phyloP scores from a whole-genome alignment of 2,113 vertebrate species.

The Calidris pygmaea region DNA sequence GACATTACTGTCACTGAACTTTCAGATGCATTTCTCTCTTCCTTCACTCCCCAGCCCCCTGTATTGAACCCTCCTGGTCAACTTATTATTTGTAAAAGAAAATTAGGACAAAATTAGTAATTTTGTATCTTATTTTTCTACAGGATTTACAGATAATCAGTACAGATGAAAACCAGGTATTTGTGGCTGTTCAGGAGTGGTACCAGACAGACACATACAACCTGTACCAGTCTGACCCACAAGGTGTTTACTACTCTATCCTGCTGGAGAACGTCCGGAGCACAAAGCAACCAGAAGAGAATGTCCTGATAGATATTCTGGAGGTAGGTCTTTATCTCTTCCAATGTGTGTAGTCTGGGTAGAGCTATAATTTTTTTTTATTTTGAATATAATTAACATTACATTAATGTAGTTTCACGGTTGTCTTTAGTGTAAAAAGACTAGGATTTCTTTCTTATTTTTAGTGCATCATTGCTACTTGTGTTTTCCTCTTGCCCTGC shows the following conservation, averaged over 20 bases:
- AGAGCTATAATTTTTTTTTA: background rate
- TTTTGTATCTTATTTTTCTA: background rate
- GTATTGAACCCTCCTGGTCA: background rate
- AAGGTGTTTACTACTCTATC: constrained; percentile 87
- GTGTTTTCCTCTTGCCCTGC: background rate
- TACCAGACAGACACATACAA: constrained; percentile 94
- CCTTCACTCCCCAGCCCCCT: rapidly evolving
- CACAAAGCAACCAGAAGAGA: constrained; percentile 91
- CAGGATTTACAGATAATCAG: constrained; percentile 96
- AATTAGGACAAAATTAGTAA: background rate
- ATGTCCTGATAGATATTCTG: constrained; percentile 89
- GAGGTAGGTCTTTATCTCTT: constrained; percentile 77
- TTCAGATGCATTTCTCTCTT: background rate
- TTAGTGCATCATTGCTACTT: background rate
- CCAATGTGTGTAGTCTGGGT: background rate
- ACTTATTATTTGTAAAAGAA: background rate
- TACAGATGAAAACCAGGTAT: constrained; percentile 92
- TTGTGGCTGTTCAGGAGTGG: constrained; percentile 96
- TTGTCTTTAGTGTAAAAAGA: background rate
- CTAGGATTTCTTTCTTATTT: background rate
- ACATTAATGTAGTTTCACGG: background rate
- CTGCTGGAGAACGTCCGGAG: constrained; percentile 91
- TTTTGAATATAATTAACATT: background rate
- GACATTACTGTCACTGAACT: background rate
- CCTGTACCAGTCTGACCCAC: constrained; percentile 92